phyloP scores from a whole-genome alignment of 2,888 invertebrate species.

The Hartigia nigra region DNA sequence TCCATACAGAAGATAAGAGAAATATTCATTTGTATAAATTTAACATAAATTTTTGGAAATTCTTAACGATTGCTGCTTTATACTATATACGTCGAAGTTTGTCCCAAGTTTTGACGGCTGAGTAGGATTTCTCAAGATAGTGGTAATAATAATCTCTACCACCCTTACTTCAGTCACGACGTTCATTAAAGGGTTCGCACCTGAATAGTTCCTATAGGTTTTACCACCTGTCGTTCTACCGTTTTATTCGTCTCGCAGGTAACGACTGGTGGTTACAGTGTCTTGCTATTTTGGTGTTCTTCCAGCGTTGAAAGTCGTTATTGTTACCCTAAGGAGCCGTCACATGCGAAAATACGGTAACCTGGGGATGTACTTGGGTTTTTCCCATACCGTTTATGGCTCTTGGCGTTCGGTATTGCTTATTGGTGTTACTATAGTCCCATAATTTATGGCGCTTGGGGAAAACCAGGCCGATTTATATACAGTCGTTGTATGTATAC shows the following conservation, averaged over 20 bases:
- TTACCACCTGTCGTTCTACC: constrained; percentile 38
- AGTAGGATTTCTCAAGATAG: not conserved
- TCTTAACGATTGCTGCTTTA: not conserved
- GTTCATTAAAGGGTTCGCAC: constrained; percentile 5
- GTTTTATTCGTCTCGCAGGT: constrained; percentile 38
- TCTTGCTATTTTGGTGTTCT: constrained; percentile 21
- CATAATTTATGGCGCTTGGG: constrained; percentile 4
- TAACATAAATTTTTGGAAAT: not conserved
- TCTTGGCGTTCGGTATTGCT: not conserved
- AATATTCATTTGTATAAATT: not conserved
- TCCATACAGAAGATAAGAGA: not conserved
- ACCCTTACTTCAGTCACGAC: constrained; percentile 28
- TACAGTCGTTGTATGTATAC: not conserved
- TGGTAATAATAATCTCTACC: constrained; percentile 30
- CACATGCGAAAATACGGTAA: not conserved
- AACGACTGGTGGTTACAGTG: constrained; percentile 47
- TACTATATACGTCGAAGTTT: not conserved
- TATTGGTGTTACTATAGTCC: not conserved
- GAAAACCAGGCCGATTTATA: constrained; percentile 9
- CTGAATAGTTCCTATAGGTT: constrained; percentile 9
- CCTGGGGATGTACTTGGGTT: not conserved
- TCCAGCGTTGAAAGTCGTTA: not conserved
- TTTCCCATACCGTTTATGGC: not conserved
- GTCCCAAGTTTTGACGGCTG: not conserved
- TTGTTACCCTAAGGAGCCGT: not conserved